Conservation (phyloP, 1,140 invertebrate genomes). For the Hyposmocoma kahamanoa region DNA sequence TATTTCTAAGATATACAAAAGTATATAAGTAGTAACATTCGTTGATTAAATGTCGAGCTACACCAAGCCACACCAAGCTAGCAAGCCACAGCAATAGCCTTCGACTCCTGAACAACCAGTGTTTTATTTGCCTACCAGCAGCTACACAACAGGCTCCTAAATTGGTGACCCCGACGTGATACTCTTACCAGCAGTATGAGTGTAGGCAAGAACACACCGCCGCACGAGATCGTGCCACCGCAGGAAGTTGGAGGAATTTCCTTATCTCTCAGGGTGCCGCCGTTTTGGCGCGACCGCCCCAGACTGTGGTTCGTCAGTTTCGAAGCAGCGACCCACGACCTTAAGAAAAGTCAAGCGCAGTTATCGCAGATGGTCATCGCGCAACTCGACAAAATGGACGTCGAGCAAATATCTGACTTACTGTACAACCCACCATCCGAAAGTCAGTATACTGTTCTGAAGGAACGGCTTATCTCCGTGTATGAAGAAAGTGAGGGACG, state of each 20-base stretch:
- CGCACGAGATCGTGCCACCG: too few species aligned
- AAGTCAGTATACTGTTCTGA: background rate
- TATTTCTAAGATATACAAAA: too few species aligned
- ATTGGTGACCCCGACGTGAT: too few species aligned
- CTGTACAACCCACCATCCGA: background rate
- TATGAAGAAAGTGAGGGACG: conserved; percentile 9
- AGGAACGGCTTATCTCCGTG: background rate
- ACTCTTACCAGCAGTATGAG: too few species aligned
- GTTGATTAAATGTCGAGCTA: too few species aligned
- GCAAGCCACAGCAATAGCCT: too few species aligned
- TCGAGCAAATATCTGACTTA: conserved; percentile 9
- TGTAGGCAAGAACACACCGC: too few species aligned
- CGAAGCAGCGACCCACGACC: conserved; percentile 2
- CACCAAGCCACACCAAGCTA: too few species aligned
- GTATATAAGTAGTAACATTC: too few species aligned
- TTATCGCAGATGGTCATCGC: conserved; percentile 7
- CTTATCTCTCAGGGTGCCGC: background rate
- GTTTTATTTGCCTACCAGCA: too few species aligned
- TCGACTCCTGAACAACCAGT: too few species aligned
- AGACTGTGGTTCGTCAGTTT: conserved; percentile 12
- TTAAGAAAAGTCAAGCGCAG: conserved; percentile 7
- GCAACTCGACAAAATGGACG: background rate
- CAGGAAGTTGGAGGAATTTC: background rate
- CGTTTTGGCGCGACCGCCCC: conserved; percentile 11
- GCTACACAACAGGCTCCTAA: too few species aligned